Percentiles rank a stretch among this genome's conserved stretches.
Evolutionary conservation across 2,888 invertebrate genomes (phyloP).

Genomic region (Megamerina dolium): DNA sequence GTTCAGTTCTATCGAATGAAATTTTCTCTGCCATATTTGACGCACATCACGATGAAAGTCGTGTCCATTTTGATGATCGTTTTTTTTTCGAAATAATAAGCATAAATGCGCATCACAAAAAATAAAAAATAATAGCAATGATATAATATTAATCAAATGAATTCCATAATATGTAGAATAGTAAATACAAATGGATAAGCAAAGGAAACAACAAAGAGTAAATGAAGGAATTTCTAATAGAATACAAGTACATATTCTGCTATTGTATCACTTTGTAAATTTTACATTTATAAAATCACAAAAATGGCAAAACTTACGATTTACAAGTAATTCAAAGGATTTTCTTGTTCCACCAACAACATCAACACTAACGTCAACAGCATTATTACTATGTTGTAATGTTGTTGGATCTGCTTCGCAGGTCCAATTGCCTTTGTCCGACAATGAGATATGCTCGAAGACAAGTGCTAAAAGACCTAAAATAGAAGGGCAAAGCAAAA

Average conservation of each 20-base stretch:
- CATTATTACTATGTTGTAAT: constrained; percentile 9
- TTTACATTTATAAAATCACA: no score
- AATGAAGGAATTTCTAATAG: no score
- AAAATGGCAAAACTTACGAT: constrained; percentile 48
- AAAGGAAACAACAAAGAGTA: no score
- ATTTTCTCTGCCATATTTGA: constrained; percentile 50
- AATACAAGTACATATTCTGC: no score
- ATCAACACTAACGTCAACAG: constrained; percentile 34
- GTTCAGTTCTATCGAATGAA: constrained; percentile 53
- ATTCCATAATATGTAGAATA: no score
- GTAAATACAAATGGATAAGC: no score
- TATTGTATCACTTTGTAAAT: no score
- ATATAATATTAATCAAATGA: no score
- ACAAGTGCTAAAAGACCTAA: constrained; percentile 48
- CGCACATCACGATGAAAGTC: not conserved
- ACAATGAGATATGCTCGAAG: constrained; percentile 50
- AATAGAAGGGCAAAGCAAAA: no score
- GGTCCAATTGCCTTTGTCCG: constrained; percentile 52
- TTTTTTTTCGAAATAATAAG: constrained; percentile 38
- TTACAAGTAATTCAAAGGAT: constrained; percentile 48
- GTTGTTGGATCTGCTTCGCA: constrained; percentile 43
- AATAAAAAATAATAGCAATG: constrained; percentile 1
- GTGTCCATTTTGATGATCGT: not conserved
- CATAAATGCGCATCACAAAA: constrained; percentile 5
- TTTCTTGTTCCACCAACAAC: constrained; percentile 32